Base-by-base conservation (phyloP, 2,113 vertebrate genomes). In the Elachura formosa region DNA sequence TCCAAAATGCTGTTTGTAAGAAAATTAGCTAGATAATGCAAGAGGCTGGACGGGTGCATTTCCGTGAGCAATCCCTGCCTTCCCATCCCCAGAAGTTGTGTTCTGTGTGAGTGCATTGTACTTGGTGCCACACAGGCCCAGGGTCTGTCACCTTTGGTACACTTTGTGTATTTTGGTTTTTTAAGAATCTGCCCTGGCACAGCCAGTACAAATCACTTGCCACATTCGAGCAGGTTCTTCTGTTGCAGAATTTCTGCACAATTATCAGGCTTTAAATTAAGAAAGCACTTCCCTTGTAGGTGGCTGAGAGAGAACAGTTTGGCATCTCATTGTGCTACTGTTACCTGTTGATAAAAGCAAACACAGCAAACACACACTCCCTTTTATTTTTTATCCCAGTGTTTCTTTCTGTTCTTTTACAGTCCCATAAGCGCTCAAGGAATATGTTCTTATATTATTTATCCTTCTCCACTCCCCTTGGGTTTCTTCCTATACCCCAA, bases 201-300 rank as follows among this genome's bases (percentile, higher is more conserved):
- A 91, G 41, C 36, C 68, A 55, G 10, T 69, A 77, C 45, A 38
- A 69, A 25, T 26, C 45, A 34, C 34, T 76, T 91, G 19, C 78
- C 63, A 48, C 31, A 28, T 91, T 46, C 83, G 52, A 85, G 71
- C n/a, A 83, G 29, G 49, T 63, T 83, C 17, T 92, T 84, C 41
- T 83, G 10, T 73, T 84, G 25, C 24, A 63, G 41, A 48, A 76
- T 54, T 92, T 91, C 48, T 90, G 36, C 9, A 8, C 33, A 71
- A n/a, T 71, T 94, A 38, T 74, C 40, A 80, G 64, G 24, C 15
- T 43, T 94, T n/a, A 86, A 84, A 67, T 46, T 74, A 62, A 76
- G 83, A 80, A 92, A 46, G 33, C 14, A 9, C 15, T 83, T 95
- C 51, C 46, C n/a, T 61, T 72, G 31, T 59, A 36, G 22, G 28